A percentile compares a stretch with the other conserved stretches of the same genome.
Conservation (phyloP, 2,888 invertebrate species). For the Lasiommata megera region DNA sequence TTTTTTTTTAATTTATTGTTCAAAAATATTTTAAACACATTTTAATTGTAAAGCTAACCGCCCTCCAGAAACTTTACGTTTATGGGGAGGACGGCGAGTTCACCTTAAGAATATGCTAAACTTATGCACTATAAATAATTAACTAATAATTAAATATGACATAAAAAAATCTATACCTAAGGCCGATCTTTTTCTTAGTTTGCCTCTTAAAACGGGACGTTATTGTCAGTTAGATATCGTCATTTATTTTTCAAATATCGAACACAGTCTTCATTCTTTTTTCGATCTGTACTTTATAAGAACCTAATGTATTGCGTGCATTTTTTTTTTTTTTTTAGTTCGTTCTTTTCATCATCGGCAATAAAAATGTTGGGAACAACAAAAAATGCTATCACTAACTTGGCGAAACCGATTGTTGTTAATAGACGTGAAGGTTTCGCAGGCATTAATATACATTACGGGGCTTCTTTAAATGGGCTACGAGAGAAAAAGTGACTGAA, state of each 20-base stretch:
- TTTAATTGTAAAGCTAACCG: no score
- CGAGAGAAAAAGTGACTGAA: conserved; percentile 48
- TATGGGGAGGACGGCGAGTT: no score
- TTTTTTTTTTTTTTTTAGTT: no score
- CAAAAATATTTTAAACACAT: no score
- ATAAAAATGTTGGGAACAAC: conserved; percentile 25
- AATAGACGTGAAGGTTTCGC: conserved; percentile 46
- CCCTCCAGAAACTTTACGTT: no score
- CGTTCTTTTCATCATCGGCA: background rate
- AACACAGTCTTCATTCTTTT: background rate
- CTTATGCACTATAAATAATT: no score
- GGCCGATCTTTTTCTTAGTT: no score
- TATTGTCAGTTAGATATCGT: background rate
- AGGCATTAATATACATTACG: conserved; percentile 63
- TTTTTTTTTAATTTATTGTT: no score
- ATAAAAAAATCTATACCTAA: no score
- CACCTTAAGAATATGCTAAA: no score
- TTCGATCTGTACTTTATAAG: background rate
- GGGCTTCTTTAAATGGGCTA: conserved; percentile 52
- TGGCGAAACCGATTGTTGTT: conserved; percentile 39
- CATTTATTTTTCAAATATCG: background rate
- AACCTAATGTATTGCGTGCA: background rate
- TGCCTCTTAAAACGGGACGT: no score
- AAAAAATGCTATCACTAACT: conserved; percentile 33
- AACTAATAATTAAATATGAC: no score